Evolutionary conservation across 1,140 invertebrate genomes (phyloP).

Genomic region (Nilaparvata lugens): DNA sequence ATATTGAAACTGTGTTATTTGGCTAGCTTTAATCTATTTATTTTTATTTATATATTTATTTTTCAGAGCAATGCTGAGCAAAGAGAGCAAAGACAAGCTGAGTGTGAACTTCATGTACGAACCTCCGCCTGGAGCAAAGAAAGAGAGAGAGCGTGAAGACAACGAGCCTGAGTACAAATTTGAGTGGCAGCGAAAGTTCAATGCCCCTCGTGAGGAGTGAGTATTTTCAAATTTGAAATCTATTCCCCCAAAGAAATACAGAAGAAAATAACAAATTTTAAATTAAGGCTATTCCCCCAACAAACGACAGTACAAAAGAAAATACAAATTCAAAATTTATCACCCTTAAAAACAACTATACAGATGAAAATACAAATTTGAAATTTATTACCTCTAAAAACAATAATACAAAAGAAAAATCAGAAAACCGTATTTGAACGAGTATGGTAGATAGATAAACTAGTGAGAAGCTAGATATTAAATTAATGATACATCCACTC

Average conservation of each 20-base stretch:
- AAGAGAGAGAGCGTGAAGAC: conserved; percentile 82
- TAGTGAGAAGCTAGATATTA: no score
- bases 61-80: conserved; percentile 84
- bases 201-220: conserved; percentile 87
- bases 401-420: no score
- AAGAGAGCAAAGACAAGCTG: conserved; percentile 97
- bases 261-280: background rate
- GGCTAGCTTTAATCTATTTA: no score
- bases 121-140: conserved; percentile 93
- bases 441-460: no score
- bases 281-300: background rate
- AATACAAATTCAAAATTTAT: no score
- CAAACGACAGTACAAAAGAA: no score
- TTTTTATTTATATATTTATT: conserved; percentile 21
- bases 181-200: conserved; percentile 98
- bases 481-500: no score
- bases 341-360: no score
- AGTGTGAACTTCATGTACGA: conserved; percentile 99
- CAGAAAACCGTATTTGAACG: no score
- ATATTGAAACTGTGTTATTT: background rate
- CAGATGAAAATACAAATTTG: no score
- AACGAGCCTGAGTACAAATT: conserved; percentile 97
- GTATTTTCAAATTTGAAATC: conserved; percentile 19
- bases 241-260: background rate
- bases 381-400: no score